Evolutionary conservation across 2,113 vertebrate genomes (phyloP).

Genomic region (Connochaetes taurinus): DNA sequence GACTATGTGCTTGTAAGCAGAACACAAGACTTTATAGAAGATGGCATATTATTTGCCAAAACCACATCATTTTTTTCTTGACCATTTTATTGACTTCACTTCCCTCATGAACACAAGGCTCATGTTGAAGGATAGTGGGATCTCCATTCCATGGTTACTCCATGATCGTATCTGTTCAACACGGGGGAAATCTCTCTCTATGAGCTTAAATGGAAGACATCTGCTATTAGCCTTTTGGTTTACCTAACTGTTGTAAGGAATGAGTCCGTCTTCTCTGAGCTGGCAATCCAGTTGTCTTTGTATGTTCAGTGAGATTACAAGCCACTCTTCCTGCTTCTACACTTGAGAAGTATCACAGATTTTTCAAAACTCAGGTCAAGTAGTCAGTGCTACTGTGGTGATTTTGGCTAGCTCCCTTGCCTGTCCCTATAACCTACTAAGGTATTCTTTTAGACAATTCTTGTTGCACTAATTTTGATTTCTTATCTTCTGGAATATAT

Average conservation of each 20-base stretch:
- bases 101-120: slow-evolving; percentile 62
- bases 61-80: neutral
- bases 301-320: neutral
- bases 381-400: neutral
- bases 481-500: neutral
- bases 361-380: neutral
- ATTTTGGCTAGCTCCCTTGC: too few species aligned
- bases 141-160: slow-evolving; percentile 65
- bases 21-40: neutral
- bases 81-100: neutral
- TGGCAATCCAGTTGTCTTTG: neutral
- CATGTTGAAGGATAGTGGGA: slow-evolving; percentile 55
- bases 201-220: slow-evolving; percentile 72
- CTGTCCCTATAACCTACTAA: neutral
- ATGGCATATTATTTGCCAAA: neutral
- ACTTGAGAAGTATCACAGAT: neutral
- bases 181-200: slow-evolving; percentile 27
- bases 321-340: neutral
- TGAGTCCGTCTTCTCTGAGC: neutral
- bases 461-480: neutral
- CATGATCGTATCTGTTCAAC: slow-evolving; percentile 37
- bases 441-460: neutral
- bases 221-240: slow-evolving; percentile 65
- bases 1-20: neutral
- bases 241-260: slow-evolving; percentile 57